phyloP scores from a whole-genome alignment of 2,113 vertebrate genomes.

The Labrus mixtus region DNA sequence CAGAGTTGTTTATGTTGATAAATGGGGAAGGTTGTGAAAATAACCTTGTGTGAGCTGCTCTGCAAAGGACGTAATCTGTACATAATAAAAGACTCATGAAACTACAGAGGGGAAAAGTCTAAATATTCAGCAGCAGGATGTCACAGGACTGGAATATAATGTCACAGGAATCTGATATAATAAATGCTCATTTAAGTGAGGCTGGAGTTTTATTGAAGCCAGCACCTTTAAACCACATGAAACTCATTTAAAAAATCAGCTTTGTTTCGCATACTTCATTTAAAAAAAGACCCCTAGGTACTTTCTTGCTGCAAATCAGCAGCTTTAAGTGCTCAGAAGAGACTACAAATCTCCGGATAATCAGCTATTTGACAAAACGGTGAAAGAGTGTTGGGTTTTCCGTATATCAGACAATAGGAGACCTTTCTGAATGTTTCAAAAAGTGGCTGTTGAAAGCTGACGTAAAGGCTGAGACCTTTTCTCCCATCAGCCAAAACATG shows the following conservation, averaged over 20 bases:
- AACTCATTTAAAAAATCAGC: background rate
- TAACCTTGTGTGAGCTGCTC: conserved; percentile 25
- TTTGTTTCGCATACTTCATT: conserved; percentile 31
- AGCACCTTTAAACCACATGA: background rate
- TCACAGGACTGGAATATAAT: conserved; percentile 21
- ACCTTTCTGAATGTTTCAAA: conserved; percentile 23
- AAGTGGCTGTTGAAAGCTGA: conserved; percentile 34
- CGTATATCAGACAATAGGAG: background rate
- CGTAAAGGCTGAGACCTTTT: conserved; percentile 51
- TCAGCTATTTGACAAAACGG: conserved; percentile 1
- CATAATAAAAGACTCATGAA: conserved; percentile 48
- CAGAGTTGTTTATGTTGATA: conserved; percentile 43
- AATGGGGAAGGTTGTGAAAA: conserved; percentile 40
- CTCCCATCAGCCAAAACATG: conserved; percentile 62
- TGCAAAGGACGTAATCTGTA: conserved; percentile 26
- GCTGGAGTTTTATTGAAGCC: background rate
- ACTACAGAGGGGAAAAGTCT: background rate
- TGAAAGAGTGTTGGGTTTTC: conserved; percentile 24
- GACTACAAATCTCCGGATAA: conserved; percentile 8
- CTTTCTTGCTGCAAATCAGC: background rate
- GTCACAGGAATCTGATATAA: conserved; percentile 17
- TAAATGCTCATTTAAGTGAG: conserved; percentile 15
- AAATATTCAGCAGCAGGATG: conserved; percentile 35
- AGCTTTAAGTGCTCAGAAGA: conserved; percentile 6
- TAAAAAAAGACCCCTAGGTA: background rate